Conservation (phyloP, 2,888 invertebrate genomes). For the Drosophila histrio region DNA sequence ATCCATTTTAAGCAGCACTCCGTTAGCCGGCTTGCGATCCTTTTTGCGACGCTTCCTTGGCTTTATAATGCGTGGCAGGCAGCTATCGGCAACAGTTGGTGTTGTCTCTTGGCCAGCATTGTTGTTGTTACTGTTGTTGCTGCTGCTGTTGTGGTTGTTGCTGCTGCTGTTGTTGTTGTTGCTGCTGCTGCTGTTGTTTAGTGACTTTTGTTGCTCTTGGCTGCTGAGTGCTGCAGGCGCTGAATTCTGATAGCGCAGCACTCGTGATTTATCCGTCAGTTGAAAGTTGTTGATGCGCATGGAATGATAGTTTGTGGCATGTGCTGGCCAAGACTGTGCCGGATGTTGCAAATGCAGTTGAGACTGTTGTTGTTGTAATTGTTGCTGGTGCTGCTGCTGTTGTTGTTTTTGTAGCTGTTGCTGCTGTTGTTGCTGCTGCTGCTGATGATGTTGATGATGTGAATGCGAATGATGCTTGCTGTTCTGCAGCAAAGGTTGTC, state of each 20-base stretch:
- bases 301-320: constrained; percentile 42
- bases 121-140: constrained; percentile 2
- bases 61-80: constrained; percentile 94
- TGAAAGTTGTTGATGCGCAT: constrained; percentile 43
- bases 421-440: constrained; percentile 19
- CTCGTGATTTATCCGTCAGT: constrained; percentile 62
- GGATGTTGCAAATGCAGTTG: constrained; percentile 68
- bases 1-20: constrained; percentile 77
- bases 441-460: constrained; percentile 85
- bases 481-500: constrained; percentile 89
- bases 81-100: constrained; percentile 86
- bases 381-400: constrained; percentile 22
- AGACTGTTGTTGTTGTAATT: constrained; percentile 10
- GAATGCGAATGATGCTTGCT: constrained; percentile 50
- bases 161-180: neutral
- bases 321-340: constrained; percentile 48
- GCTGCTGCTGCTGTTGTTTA: constrained; percentile 21
- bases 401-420: constrained; percentile 16
- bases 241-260: constrained; percentile 79
- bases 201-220: constrained; percentile 46
- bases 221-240: constrained; percentile 70
- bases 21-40: constrained; percentile 90
- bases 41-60: constrained; percentile 95
- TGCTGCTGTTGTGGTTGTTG: constrained; percentile 14
- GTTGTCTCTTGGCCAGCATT: constrained; percentile 17